Conservation (phyloP, 1,140 invertebrate genomes). For the Bombus picipes region DNA sequence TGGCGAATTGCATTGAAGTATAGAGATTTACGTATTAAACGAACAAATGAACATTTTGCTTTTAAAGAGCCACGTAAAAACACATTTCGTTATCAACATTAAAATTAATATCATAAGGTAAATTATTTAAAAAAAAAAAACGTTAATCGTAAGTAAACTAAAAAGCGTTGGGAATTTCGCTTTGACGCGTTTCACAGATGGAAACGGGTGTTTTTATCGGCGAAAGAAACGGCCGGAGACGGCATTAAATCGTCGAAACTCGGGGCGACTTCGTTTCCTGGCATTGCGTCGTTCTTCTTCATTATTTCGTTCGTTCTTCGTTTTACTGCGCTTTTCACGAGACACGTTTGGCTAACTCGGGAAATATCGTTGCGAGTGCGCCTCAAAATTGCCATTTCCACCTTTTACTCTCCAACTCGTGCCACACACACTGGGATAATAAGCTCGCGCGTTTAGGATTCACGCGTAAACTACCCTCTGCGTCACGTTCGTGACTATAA, state of each 20-base stretch:
- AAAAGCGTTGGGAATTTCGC: too few species aligned
- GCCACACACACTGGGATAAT: not conserved
- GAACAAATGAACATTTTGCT: too few species aligned
- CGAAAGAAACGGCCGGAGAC: too few species aligned
- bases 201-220: not conserved
- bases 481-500: too few species aligned
- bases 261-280: not conserved
- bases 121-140: too few species aligned
- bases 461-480: slow-evolving; percentile 10
- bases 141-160: too few species aligned
- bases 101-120: too few species aligned
- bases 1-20: too few species aligned
- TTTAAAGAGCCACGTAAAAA: too few species aligned
- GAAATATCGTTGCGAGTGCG: not conserved
- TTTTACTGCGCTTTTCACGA: not conserved
- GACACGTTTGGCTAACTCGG: slow-evolving; percentile 20
- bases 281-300: not conserved
- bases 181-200: too few species aligned
- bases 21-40: too few species aligned
- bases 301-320: slow-evolving; percentile 7
- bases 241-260: slow-evolving; percentile 3
- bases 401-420: not conserved
- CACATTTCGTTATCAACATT: too few species aligned
- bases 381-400: not conserved
- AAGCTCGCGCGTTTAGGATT: slow-evolving; percentile 4